These are phyloP conservation scores for Poecile montanus DNA, from an alignment of 2,797 vertebrate species.

Conservation along the genomic window DNA sequence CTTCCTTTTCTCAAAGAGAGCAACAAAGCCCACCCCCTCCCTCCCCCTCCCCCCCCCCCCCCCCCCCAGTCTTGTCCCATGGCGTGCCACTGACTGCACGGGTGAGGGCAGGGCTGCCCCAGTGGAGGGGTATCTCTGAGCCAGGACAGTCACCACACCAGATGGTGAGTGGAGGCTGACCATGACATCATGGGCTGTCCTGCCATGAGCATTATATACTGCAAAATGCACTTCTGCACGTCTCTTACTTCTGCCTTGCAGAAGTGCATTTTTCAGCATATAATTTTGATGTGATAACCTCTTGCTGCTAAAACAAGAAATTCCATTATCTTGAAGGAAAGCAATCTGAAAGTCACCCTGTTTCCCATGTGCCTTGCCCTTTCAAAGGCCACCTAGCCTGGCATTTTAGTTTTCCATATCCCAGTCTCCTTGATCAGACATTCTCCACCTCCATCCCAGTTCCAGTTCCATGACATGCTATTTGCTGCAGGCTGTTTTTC, in stretches of 20 bases:
- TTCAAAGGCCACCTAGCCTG: neutral
- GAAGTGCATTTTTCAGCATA: neutral
- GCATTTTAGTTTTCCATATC: neutral
- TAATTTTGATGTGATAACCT: neutral
- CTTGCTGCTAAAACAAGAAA: neutral
- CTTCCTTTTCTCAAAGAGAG: neutral
- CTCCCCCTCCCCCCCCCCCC: fast-evolving
- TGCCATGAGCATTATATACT: fast-evolving
- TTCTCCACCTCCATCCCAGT: neutral
- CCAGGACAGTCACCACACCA: fast-evolving
- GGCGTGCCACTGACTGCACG: too few species aligned
- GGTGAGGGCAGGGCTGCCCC: neutral
- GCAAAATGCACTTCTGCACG: neutral
- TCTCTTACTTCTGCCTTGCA: neutral
- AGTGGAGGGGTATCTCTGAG: fast-evolving
- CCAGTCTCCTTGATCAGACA: neutral
- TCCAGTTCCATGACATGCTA: neutral
- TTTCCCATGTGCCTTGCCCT: neutral
- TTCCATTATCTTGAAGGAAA: neutral
- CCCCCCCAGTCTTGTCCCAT: fast-evolving
- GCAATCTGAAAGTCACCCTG: neutral
- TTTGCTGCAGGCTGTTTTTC: neutral
- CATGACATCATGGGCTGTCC: fast-evolving
- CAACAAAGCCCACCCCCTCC: neutral
- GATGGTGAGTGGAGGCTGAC: neutral